Conservation (phyloP, 2,888 invertebrate species). For the Pristionchus entomophagus region DNA sequence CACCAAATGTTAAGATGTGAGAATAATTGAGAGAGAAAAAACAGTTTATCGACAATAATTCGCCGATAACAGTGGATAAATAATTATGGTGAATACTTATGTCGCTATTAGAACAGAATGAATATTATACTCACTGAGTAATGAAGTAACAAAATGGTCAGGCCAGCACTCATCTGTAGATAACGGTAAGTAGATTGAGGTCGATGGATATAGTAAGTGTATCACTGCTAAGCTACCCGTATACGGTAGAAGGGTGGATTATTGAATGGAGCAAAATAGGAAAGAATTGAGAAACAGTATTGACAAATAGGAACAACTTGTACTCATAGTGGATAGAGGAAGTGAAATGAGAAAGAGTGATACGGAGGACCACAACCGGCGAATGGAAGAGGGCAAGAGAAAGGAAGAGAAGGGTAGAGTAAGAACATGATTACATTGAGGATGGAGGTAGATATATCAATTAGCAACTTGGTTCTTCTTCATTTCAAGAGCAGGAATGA, state of each 20-base stretch:
- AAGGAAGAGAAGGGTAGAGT: neutral
- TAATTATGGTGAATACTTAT: neutral
- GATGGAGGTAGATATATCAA: neutral
- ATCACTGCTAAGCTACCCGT: constrained; percentile 20
- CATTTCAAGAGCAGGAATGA: constrained; percentile 25
- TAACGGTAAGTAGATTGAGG: constrained; percentile 7
- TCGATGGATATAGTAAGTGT: neutral
- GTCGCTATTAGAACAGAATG: neutral
- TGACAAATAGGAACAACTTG: neutral
- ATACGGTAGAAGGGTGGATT: neutral
- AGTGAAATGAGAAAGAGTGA: constrained; percentile 16
- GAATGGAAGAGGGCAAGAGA: constrained; percentile 3
- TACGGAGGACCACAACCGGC: neutral
- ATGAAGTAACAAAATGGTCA: neutral
- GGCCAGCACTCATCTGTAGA: neutral
- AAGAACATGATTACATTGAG: neutral
- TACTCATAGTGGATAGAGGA: neutral
- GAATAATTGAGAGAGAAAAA: neutral
- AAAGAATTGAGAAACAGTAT: neutral
- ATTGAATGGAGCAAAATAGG: neutral
- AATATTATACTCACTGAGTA: neutral
- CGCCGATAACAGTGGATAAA: neutral
- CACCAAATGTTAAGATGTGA: too few species aligned
- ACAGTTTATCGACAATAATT: neutral
- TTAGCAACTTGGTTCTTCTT: constrained; percentile 35